phyloP scores from a whole-genome alignment of 2,113 vertebrate species.

The Perca flavescens region DNA sequence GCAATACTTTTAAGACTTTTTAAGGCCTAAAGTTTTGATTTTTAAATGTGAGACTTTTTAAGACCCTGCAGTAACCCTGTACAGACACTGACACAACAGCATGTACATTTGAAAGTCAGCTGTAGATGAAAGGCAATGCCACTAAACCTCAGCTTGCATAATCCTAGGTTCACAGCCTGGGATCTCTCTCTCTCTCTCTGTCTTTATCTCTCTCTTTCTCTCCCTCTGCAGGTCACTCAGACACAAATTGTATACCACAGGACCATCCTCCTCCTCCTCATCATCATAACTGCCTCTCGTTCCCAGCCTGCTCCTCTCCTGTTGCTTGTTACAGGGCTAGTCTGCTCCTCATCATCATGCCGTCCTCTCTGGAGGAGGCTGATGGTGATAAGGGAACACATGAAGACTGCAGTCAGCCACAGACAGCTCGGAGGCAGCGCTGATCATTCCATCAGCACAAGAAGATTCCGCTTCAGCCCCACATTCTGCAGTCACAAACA shows the following conservation, averaged over 20 bases:
- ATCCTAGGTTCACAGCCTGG: slow-evolving; percentile 8
- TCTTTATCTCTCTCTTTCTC: background rate
- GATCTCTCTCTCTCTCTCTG: background rate
- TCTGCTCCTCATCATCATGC: background rate
- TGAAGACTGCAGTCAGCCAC: slow-evolving; percentile 4
- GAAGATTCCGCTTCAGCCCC: background rate
- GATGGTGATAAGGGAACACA: slow-evolving; percentile 26
- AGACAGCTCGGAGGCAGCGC: background rate
- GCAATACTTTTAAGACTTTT: no score
- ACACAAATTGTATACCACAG: background rate
- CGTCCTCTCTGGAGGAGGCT: slow-evolving; percentile 15
- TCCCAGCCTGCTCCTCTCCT: background rate
- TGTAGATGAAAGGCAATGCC: slow-evolving; percentile 32
- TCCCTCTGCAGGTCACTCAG: slow-evolving; percentile 8
- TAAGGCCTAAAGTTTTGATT: no score
- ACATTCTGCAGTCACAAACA: slow-evolving; percentile 2
- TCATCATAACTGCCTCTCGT: slow-evolving; percentile 17
- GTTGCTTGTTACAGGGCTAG: background rate
- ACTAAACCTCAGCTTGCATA: slow-evolving; percentile 15
- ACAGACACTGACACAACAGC: background rate
- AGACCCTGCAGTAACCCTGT: no score
- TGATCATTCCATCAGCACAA: background rate
- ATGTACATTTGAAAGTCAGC: slow-evolving; percentile 40
- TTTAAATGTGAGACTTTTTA: no score
- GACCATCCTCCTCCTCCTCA: background rate